A percentile compares a stretch with the other conserved stretches of the same genome.
These are phyloP conservation scores for Bombus confusus DNA, from an alignment of 1,140 invertebrate genomes.

Conservation along the genomic window DNA sequence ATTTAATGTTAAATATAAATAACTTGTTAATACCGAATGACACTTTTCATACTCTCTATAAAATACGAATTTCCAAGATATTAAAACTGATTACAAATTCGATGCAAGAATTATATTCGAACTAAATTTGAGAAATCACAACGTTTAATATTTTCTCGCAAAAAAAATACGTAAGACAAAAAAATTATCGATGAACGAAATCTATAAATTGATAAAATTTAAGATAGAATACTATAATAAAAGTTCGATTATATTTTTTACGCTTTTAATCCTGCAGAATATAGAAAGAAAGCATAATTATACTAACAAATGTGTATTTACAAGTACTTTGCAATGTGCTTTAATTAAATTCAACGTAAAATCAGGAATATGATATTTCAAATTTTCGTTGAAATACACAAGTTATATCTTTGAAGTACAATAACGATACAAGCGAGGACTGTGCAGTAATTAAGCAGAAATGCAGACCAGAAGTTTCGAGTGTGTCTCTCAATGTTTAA, in stretches of 20 bases:
- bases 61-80: not conserved
- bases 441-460: not conserved
- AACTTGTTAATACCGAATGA: not conserved
- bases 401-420: not conserved
- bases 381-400: not conserved
- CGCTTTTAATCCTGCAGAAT: not conserved
- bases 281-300: not conserved
- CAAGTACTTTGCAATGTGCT: too few relatives aligned
- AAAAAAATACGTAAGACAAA: too few relatives aligned
- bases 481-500: not conserved
- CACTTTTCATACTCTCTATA: not conserved
- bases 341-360: not conserved
- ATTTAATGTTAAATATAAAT: too few relatives aligned
- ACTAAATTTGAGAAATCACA: too few relatives aligned
- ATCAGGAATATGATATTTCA: not conserved
- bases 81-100: not conserved
- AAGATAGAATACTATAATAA: too few relatives aligned
- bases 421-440: not conserved
- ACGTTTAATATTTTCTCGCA: too few relatives aligned
- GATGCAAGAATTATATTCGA: not conserved
- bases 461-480: not conserved
- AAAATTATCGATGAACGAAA: too few relatives aligned
- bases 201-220: too few relatives aligned
- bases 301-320: not conserved
- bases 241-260: not conserved